phyloP scores from a whole-genome alignment of 2,797 vertebrate species.

The Eulemur coronatus region DNA sequence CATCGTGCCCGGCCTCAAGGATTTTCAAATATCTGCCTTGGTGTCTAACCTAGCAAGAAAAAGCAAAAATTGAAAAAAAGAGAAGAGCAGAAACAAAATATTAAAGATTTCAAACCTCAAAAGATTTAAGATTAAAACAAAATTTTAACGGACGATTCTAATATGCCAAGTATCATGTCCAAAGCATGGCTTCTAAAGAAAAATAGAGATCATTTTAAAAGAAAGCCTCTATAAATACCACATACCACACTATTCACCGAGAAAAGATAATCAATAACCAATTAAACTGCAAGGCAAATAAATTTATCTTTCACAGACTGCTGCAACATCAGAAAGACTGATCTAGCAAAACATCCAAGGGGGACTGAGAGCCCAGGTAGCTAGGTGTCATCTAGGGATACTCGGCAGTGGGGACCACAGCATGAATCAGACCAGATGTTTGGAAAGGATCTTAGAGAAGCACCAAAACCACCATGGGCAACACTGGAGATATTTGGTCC shows the following conservation, averaged over 20 bases:
- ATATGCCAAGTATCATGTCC: neutral
- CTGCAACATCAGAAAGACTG: conserved; percentile 42
- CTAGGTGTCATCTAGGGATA: neutral
- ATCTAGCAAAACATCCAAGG: neutral
- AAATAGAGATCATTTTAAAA: neutral
- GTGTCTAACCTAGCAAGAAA: neutral
- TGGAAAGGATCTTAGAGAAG: neutral
- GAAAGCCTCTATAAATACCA: neutral
- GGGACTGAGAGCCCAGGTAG: neutral
- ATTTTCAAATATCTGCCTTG: neutral
- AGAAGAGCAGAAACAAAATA: neutral
- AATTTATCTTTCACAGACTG: conserved; percentile 13
- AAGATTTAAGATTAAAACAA: conserved; percentile 15
- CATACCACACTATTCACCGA: neutral
- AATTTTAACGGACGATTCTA: neutral
- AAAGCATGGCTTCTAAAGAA: neutral
- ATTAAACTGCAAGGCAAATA: conserved; percentile 2
- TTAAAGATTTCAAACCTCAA: conserved; percentile 18
- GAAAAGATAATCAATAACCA: conserved; percentile 40
- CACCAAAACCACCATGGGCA: conserved; percentile 55
- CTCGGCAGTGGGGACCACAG: neutral
- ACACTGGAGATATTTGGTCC: conserved; percentile 68
- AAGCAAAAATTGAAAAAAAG: neutral
- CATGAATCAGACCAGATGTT: conserved; percentile 49
- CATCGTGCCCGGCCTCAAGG: neutral